phyloP scores from a whole-genome alignment of 1,140 invertebrate genomes.

The Drosophila miranda region DNA sequence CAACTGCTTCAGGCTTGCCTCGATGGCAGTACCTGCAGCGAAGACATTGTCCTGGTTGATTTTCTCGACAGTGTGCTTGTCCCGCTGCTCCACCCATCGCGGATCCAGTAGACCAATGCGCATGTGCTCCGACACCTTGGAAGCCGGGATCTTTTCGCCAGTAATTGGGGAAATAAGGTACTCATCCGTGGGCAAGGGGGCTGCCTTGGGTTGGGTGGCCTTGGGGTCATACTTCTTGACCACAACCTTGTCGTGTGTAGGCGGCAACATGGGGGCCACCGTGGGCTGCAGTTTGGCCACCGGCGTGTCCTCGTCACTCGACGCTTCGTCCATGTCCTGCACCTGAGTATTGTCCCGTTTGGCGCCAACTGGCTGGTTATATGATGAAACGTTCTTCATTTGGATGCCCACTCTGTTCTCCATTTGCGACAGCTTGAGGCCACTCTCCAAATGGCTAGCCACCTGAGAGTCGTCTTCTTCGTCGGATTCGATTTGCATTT shows the following conservation, averaged over 20 bases:
- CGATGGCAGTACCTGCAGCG: slow-evolving; percentile 95
- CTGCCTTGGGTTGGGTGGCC: slow-evolving; percentile 84
- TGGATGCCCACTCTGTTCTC: slow-evolving; percentile 84
- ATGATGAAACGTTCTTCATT: slow-evolving; percentile 81
- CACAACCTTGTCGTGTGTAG: slow-evolving; percentile 96
- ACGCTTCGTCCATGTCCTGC: slow-evolving; percentile 95
- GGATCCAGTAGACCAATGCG: slow-evolving; percentile 98
- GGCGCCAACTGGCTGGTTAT: slow-evolving; percentile 69
- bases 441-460: slow-evolving; percentile 61
- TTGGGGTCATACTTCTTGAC: slow-evolving; percentile 99
- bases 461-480: slow-evolving; percentile 86
- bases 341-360: slow-evolving; percentile 84
- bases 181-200: slow-evolving; percentile 88
- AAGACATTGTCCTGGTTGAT: slow-evolving; percentile 84
- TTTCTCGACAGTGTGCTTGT: slow-evolving; percentile 91
- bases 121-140: slow-evolving; percentile 99
- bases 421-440: slow-evolving; percentile 84
- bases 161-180: slow-evolving; percentile 99
- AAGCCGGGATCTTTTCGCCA: slow-evolving; percentile 97
- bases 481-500: slow-evolving; percentile 87
- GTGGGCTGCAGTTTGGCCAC: slow-evolving; percentile 83
- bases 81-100: slow-evolving; percentile 98
- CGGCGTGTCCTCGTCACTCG: slow-evolving; percentile 89
- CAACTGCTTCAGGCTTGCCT: slow-evolving; percentile 96
- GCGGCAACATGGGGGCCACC: slow-evolving; percentile 88